A percentile compares a stretch with the other conserved stretches of the same genome.
These are phyloP conservation scores for Hylia prasina DNA, from an alignment of 2,113 vertebrate species.

Conservation along the genomic window DNA sequence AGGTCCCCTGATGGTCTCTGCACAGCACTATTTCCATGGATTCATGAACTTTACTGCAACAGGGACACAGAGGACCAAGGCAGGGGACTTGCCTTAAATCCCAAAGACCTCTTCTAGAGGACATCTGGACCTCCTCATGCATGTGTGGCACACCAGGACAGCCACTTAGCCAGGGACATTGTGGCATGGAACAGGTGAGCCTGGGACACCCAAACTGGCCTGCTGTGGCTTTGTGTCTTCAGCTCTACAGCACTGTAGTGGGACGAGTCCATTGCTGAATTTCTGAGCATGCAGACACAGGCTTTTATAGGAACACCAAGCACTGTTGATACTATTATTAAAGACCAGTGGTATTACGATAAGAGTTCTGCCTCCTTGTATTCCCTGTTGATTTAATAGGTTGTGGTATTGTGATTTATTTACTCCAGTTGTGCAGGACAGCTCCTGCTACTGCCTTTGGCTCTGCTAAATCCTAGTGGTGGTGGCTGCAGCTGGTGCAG, in stretches of 20 bases:
- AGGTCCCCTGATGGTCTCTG: not conserved
- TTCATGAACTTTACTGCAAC: not conserved
- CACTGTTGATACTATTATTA: not conserved
- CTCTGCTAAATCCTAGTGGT: not conserved
- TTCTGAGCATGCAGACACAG: not conserved
- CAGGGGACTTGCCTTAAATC: constrained; percentile 48
- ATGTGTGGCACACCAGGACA: not conserved
- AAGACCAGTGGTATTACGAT: not conserved
- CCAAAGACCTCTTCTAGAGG: not conserved
- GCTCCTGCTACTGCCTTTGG: not conserved
- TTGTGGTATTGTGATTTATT: not conserved
- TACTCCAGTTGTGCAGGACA: not conserved
- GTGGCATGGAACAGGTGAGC: not conserved
- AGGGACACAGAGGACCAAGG: not conserved
- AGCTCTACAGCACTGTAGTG: not conserved
- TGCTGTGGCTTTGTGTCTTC: not conserved
- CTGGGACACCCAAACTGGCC: not conserved
- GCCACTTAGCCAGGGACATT: not conserved
- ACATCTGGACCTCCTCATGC: not conserved
- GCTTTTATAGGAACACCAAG: not conserved
- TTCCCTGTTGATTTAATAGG: not conserved
- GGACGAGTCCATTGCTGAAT: not conserved
- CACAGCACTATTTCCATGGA: not conserved
- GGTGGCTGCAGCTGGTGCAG: not conserved
- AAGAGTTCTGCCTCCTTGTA: not conserved